Evolutionary conservation across 37 sponge, comb jelly and placozoan species (phyloP), one percentile per base, ranked within the genome.

Genomic region (Corticium candelabrum): DNA sequence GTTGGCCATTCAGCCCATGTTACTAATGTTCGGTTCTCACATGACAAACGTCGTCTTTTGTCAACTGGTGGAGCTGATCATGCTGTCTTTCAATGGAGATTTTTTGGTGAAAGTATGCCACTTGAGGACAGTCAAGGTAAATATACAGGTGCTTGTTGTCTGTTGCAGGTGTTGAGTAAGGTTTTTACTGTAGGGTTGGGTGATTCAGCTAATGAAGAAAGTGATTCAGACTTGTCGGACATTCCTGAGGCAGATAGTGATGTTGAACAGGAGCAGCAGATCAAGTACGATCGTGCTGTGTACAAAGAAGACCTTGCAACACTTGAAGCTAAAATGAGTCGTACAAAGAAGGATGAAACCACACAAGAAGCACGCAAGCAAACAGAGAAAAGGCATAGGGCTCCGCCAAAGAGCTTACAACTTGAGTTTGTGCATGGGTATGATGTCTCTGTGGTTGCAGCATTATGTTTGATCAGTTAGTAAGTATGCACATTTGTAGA

Each of bases 1-100:
- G 80, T 91, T 40, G 99, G 99, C 2, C 99, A 97, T 77, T 90
- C 94, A 27, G 95, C 94, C 79, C 99, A 97, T 72, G 99, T 97
- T 73, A 97, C 99, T 31, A 93, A 93, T 85, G 99, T 97, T 7
- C 75, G 95, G 29, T 97, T 93, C 82, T 75, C 81, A 30, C 77
- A 41, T 50, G 82, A 86, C 83, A 82, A 89, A 74, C 75, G 74
- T 73, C 83, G 79, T 56, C 84, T 93, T 57, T 83, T 97, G 41
- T 88, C 94, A 70, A 74, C 90, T 73, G 99, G 99, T 3, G 99
- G 99, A 30, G 94, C 84, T 31, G 99, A 97, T 41, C 91, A 97
- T 71, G 90, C 88, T 57, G 79, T 93, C 29, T 97, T 97, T 82
- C 99, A 91, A 81, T 97, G 99, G 99, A 76, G 77, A 40, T 86